Evolutionary conservation across 2,888 invertebrate genomes (phyloP), one percentile per base, ranked within the genome.

Genomic region (Agonopterix alstromeriana): DNA sequence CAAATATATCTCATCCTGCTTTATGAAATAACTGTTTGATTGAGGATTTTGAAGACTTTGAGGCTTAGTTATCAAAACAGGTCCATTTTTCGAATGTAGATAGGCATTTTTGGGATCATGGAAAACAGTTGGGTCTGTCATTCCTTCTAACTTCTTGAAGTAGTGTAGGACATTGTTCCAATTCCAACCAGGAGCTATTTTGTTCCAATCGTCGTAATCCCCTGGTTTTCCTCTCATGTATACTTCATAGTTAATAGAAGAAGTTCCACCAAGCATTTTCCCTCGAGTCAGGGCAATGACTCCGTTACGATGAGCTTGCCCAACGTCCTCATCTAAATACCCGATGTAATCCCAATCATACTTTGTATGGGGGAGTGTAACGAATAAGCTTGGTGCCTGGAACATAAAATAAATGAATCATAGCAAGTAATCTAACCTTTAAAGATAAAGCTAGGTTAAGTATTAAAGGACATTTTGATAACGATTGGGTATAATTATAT

Each of bases 211-310:
- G 8, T 71, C 60, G 45, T 65, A 73, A 47, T 73, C 72, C 46
- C 58, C 60, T 27, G 65, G 65, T 3, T 58, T 60, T n/a, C 72
- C 72, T 45, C 72, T 56, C 3, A 64, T 48, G 43, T 73, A 70
- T 9, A 70, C 49, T 47, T 67, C 63, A 17, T 63, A 69, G 53
- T 73, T 73, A 35, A 53, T 60, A 2, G 67, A 64, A 0, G 72
- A 71, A 1, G 60, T 62, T 1, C 71, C 72, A 11, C 72, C 72
- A 3, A 73, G 58, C 61, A 67, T 63, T 53, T 69, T 71, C 0
- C 72, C 72, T 17, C 65, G 56, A 2, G 64, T 58, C 58, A 69
- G 49, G 40, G 53, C 63, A 14, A 66, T 38, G 4, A 52, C 51
- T 12, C 70, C 55, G 0, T 54, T 55, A 3, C 53, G 50, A 47